phyloP scores from a whole-genome alignment of 2,888 invertebrate species.

The Ophraella communa region DNA sequence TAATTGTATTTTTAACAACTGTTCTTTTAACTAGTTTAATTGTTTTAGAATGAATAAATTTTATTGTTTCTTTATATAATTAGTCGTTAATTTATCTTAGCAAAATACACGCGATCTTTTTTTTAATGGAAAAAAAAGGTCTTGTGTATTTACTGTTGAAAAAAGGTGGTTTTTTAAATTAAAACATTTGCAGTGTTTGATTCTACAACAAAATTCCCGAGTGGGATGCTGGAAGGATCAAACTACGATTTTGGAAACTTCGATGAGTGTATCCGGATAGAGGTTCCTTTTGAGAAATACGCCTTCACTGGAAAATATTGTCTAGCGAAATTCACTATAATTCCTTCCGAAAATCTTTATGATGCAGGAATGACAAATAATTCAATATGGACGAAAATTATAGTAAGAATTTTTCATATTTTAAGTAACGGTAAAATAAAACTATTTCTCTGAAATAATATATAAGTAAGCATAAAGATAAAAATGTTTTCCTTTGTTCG shows the following conservation, averaged over 20 bases:
- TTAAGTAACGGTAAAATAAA: background rate
- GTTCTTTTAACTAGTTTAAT: no score
- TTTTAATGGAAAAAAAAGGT: no score
- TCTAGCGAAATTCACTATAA: constrained; percentile 63
- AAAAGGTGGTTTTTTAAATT: background rate
- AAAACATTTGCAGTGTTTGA: constrained; percentile 69
- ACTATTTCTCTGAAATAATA: background rate
- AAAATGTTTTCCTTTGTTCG: no score
- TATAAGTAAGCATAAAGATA: no score
- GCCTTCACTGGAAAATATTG: constrained; percentile 69
- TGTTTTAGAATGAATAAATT: no score
- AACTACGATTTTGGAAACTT: constrained; percentile 74
- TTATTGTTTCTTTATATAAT: no score
- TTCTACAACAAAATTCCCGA: constrained; percentile 72
- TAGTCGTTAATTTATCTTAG: no score
- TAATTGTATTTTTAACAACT: no score
- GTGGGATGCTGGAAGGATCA: constrained; percentile 70
- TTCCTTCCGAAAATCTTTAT: constrained; percentile 38
- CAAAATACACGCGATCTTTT: no score
- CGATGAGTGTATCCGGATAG: constrained; percentile 68
- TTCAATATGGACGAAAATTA: constrained; percentile 44
- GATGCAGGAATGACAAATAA: constrained; percentile 33
- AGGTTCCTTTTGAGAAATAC: constrained; percentile 37
- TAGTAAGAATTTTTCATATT: constrained; percentile 32
- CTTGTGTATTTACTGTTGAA: no score